A percentile compares a stretch with the other conserved stretches of the same genome.
Conservation (phyloP, 2,797 vertebrate genomes). For the Alfaro cultratus region DNA sequence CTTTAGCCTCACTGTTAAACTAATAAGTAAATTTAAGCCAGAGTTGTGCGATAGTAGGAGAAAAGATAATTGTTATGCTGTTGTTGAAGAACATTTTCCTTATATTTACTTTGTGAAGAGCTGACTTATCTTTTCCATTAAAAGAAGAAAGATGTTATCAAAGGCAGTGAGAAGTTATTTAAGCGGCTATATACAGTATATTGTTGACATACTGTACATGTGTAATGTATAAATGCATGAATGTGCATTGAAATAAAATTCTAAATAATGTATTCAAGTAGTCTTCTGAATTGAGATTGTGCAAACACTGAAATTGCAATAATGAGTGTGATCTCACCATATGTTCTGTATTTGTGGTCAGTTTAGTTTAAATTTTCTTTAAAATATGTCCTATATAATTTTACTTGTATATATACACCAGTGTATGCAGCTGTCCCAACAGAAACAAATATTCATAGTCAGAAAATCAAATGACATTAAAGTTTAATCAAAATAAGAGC, state of each 20-base stretch:
- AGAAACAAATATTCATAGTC: too few species aligned
- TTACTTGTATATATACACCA: too few species aligned
- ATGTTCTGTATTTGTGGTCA: too few species aligned
- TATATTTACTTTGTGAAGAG: background rate
- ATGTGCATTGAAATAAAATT: background rate
- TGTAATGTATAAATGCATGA: background rate
- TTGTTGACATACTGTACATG: background rate
- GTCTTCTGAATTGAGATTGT: background rate
- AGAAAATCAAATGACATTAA: too few species aligned
- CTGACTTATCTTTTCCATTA: background rate
- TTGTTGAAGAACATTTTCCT: background rate
- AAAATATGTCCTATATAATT: too few species aligned
- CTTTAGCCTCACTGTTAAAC: background rate
- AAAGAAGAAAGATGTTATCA: background rate
- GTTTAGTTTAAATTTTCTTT: too few species aligned
- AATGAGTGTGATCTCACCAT: too few species aligned
- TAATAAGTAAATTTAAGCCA: background rate
- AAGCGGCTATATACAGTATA: background rate
- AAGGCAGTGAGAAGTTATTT: background rate
- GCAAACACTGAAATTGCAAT: background rate
- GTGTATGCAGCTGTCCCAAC: too few species aligned
- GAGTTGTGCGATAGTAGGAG: background rate
- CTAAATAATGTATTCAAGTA: background rate
- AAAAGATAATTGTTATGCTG: background rate
- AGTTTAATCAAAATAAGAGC: too few species aligned